Base-by-base conservation (phyloP, 2,113 vertebrate genomes). In the Synchiropus splendidus region DNA sequence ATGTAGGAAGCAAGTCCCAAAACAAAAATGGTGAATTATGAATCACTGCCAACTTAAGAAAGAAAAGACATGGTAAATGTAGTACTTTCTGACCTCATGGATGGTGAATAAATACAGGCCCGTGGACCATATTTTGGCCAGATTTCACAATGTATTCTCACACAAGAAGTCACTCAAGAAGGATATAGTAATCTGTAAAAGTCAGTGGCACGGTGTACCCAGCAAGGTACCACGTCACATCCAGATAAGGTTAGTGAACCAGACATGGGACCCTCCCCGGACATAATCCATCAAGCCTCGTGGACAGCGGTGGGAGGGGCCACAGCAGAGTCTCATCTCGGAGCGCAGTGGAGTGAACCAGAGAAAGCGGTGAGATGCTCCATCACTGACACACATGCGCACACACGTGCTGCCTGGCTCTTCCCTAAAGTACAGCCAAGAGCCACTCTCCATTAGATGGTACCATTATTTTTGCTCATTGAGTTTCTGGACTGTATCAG, bases 291-390 rank as follows among this genome's bases (percentile, higher is more conserved):
- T 83, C 77, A 82, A 10, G 21, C 18, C 46, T 16, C 2, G 15
- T 16, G 17, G 32, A 45, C 13, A 36, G 33, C 50, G 50, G 9
- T 16, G 30, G 62, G 42, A 11, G 17, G 48, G 48, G 16, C 8
- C 6, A 36, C 39, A 39, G 42, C 70, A 61, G 35, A 48, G 50
- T 45, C 68, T 77, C 63, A 79, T 83, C 70, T 76, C 51, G 18
- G 48, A 61, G 78, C 52, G 54, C 66, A 74, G 47, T 71, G 72
- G 54, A 66, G 64, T 78, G 79, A 75, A 66, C 64, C 58, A 39
- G 41, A 38, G 40, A 45, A 32, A 39, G 43, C 31, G 9, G 17
- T 10, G 6, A 14, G 50, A 66, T 77, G 64, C 73, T 83, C 56
- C n/a, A 60, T 80, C 74, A 67, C 59, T 71, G 68, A 63, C 81